phyloP scores from a whole-genome alignment of 2,113 vertebrate species.

The Scolopax mira region DNA sequence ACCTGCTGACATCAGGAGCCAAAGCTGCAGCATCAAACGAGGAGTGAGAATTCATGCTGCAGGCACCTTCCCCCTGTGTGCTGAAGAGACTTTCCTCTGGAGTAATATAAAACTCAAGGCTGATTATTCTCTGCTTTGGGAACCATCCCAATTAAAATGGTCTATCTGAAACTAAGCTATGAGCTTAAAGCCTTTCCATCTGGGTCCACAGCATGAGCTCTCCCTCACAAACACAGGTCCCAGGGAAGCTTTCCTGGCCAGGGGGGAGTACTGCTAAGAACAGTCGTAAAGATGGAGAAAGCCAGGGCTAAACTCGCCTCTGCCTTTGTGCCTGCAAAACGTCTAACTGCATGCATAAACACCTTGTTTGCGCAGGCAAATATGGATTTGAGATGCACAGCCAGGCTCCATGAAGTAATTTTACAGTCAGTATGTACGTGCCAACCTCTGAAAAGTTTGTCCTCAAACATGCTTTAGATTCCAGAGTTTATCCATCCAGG shows the following conservation, averaged over 20 bases:
- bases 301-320: neutral
- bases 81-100: neutral
- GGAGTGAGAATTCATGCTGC: neutral
- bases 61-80: neutral
- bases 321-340: neutral
- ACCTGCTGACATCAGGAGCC: neutral
- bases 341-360: slow-evolving; percentile 33
- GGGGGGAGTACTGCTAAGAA: neutral
- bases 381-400: slow-evolving; percentile 47
- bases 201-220: neutral
- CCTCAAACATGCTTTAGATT: slow-evolving; percentile 57
- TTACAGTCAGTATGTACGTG: slow-evolving; percentile 37
- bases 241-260: neutral
- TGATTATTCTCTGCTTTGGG: slow-evolving; percentile 46
- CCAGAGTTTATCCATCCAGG: slow-evolving; percentile 12
- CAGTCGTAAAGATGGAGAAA: neutral
- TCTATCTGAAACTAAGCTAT: neutral
- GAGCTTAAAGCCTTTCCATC: neutral
- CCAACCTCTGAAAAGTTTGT: slow-evolving; percentile 52
- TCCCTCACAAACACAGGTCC: neutral
- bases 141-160: slow-evolving; percentile 40
- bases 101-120: slow-evolving; percentile 26
- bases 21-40: neutral
- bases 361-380: slow-evolving; percentile 49
- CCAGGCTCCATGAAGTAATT: slow-evolving; percentile 55